Evolutionary conservation across 1,140 invertebrate genomes (phyloP), one percentile per base, ranked within the genome.

Genomic region (Saxidomus purpurata): DNA sequence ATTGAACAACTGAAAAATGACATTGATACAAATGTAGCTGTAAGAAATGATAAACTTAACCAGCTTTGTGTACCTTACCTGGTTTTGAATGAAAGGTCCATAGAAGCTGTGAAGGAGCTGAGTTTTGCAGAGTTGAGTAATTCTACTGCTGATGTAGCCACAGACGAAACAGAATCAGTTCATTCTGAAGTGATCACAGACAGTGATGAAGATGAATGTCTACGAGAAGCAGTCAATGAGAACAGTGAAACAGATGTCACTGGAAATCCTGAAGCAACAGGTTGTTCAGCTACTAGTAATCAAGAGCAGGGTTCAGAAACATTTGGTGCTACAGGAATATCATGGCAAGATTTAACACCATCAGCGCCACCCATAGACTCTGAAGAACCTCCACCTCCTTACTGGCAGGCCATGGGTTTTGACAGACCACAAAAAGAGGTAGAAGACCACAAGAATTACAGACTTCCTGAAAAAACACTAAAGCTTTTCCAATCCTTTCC

Each of bases 371-470:
- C 22, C 0, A 17, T 28, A 22, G 49, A 25, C 0, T 0, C 3
- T 47, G 86, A 71, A 55, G 69, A 47, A 15, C 11, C 47, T n/a
- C 86, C 86, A n/a, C 61, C 86, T 3, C 77, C 86, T 0, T 88
- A 88, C 47, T 88, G 86, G 86, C 76, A 88, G 47, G 86, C 86
- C 22, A 61, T 88, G 61, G 86, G 86, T 81, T 31, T 88, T 0
- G 1, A 13, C 9, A 31, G 31, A 52, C 86, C 86, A 49, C 59
- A 22, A 8, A 15, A 43, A 43, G 36, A 85, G 47, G 59, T n/a
- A 19, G 17, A 9, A 22, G 6, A n/a, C 6, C 34, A 0, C 3
- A 31, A 49, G n/a, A n/a, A n/a, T 47, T 19, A n/a, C 28, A 67
- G 28, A 8, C 31, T 59, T 36, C 74, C 74, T 31, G 47, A 63